phyloP scores from a whole-genome alignment of 2,888 invertebrate genomes.

The Patella depressa region DNA sequence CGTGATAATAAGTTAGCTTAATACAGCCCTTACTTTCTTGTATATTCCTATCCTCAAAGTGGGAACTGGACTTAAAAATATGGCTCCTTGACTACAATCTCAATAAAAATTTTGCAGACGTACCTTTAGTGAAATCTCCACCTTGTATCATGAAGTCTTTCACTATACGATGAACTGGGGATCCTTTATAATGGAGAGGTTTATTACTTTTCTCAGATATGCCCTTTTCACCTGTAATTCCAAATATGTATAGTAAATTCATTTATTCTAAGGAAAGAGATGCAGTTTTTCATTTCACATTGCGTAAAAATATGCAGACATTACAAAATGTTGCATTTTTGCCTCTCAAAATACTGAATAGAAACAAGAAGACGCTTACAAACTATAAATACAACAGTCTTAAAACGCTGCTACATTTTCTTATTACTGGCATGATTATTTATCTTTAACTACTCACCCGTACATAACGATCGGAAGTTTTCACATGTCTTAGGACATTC shows the following conservation, averaged over 20 bases:
- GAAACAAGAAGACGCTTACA: neutral
- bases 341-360: neutral
- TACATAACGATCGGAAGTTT: constrained; percentile 92
- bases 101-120: constrained; percentile 70
- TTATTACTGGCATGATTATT: neutral
- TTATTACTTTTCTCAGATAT: constrained; percentile 80
- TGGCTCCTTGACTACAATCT: neutral
- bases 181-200: constrained; percentile 89
- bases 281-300: too few species aligned
- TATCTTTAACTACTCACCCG: constrained; percentile 71
- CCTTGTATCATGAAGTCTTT: constrained; percentile 92
- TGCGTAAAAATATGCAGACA: too few species aligned
- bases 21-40: too few species aligned
- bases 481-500: constrained; percentile 91
- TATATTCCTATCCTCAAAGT: too few species aligned
- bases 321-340: too few species aligned
- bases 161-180: constrained; percentile 88
- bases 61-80: too few species aligned
- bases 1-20: neutral
- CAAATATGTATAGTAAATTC: too few species aligned
- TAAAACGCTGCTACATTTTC: too few species aligned
- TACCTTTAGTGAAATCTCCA: constrained; percentile 81
- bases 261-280: too few species aligned
- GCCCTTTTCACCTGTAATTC: constrained; percentile 84
- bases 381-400: too few species aligned